phyloP scores from a whole-genome alignment of 2,888 invertebrate genomes.

The Heliconius ethilla region DNA sequence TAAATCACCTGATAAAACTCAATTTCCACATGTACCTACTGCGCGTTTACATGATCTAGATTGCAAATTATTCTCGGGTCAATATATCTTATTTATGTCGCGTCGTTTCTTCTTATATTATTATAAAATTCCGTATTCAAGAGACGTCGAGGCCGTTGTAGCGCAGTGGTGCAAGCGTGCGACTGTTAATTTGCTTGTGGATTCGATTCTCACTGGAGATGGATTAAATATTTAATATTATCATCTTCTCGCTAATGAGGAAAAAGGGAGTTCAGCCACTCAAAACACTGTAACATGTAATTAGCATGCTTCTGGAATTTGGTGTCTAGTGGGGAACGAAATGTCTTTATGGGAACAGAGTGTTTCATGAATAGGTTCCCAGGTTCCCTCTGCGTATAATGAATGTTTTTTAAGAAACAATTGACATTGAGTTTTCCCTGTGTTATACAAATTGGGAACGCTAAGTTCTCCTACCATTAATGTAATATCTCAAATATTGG shows the following conservation, averaged over 20 bases:
- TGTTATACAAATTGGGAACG: too few relatives aligned
- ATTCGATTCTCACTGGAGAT: not conserved
- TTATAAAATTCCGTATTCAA: not conserved
- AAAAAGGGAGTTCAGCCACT: too few relatives aligned
- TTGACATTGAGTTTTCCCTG: too few relatives aligned
- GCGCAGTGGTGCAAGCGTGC: not conserved
- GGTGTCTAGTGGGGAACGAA: too few relatives aligned
- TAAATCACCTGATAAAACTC: conserved; percentile 12
- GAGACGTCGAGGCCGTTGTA: not conserved
- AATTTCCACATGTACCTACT: not conserved
- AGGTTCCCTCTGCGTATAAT: too few relatives aligned
- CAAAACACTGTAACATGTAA: too few relatives aligned
- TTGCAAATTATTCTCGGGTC: conserved; percentile 29
- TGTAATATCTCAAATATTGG: not conserved
- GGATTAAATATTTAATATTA: too few relatives aligned
- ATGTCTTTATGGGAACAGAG: too few relatives aligned
- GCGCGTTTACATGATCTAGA: conserved; percentile 28
- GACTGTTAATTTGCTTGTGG: not conserved
- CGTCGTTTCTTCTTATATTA: not conserved
- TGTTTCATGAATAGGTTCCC: too few relatives aligned
- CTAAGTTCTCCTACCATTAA: not conserved
- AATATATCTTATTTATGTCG: conserved; percentile 23
- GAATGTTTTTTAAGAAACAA: too few relatives aligned
- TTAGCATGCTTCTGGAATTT: too few relatives aligned
- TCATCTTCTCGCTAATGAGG: not conserved